These are phyloP conservation scores for Spheniscus mendiculus DNA, from an alignment of 2,113 vertebrate genomes.

Conservation along the genomic window DNA sequence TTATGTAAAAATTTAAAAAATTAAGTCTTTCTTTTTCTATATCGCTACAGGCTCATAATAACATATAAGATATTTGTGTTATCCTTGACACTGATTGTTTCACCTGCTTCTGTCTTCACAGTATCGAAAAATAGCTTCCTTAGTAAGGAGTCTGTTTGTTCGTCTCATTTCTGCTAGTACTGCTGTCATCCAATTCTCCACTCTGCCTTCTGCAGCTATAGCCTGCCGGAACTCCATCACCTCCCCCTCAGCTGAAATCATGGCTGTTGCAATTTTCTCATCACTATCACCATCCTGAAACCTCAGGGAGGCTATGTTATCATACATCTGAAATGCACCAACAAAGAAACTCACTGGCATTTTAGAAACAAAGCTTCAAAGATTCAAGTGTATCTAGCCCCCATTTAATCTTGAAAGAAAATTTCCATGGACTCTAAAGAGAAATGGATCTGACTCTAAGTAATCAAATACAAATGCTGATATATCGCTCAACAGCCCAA, in stretches of 20 bases:
- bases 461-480: neutral
- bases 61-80: neutral
- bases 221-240: conserved; percentile 85
- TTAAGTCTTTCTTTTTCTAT: neutral
- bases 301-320: conserved; percentile 88
- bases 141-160: conserved; percentile 91
- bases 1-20: neutral
- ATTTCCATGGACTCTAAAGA: neutral
- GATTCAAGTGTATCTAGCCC: neutral
- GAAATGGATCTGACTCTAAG: neutral
- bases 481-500: neutral
- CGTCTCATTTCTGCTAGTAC: conserved; percentile 89
- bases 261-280: conserved; percentile 81
- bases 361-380: neutral
- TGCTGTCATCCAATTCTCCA: conserved; percentile 94
- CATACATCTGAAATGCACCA: conserved; percentile 86
- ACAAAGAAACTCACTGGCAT: neutral
- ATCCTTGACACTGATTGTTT: neutral
- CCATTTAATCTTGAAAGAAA: neutral
- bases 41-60: neutral
- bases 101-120: conserved; percentile 88
- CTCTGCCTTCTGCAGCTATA: conserved; percentile 83
- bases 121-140: conserved; percentile 93
- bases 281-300: conserved; percentile 78
- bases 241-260: conserved; percentile 94